Evolutionary conservation across 2,797 vertebrate species (phyloP).

Genomic region (Coccyzus lansbergi): DNA sequence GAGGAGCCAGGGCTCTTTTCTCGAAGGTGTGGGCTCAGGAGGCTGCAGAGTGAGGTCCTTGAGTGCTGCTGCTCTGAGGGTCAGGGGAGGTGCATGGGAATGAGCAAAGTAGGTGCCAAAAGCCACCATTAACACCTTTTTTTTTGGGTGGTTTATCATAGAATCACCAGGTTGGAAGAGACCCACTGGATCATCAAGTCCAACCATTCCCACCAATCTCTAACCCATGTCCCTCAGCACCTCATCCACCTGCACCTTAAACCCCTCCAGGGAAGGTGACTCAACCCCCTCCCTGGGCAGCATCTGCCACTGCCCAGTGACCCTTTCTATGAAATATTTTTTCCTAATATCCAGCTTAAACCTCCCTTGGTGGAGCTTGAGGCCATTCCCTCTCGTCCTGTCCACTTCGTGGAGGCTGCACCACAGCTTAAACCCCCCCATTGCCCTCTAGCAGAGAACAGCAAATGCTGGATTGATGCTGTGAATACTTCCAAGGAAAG

Average conservation of each 20-base stretch:
- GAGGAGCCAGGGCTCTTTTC: not conserved
- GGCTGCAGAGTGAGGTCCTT: rapidly evolving
- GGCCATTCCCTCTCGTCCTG: too few species aligned
- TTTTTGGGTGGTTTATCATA: not conserved
- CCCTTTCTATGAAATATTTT: too few species aligned
- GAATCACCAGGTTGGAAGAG: too few species aligned
- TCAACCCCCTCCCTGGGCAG: too few species aligned
- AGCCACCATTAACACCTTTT: not conserved
- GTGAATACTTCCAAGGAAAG: not conserved
- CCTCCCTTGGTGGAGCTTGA: too few species aligned
- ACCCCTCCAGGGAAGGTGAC: too few species aligned
- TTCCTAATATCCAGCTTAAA: too few species aligned
- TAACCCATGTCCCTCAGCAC: too few species aligned
- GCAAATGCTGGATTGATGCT: not conserved
- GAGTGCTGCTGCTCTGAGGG: not conserved
- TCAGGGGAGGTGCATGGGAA: not conserved
- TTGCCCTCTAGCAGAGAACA: not conserved
- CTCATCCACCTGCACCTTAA: too few species aligned
- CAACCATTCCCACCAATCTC: too few species aligned
- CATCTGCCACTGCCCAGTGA: too few species aligned
- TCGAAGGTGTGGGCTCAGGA: not conserved
- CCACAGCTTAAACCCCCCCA: not conserved
- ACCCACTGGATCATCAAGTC: too few species aligned
- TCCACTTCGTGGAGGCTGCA: not conserved
- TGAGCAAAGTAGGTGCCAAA: not conserved